phyloP scores from a whole-genome alignment of 1,140 invertebrate species.

The Drosophila repletoides region DNA sequence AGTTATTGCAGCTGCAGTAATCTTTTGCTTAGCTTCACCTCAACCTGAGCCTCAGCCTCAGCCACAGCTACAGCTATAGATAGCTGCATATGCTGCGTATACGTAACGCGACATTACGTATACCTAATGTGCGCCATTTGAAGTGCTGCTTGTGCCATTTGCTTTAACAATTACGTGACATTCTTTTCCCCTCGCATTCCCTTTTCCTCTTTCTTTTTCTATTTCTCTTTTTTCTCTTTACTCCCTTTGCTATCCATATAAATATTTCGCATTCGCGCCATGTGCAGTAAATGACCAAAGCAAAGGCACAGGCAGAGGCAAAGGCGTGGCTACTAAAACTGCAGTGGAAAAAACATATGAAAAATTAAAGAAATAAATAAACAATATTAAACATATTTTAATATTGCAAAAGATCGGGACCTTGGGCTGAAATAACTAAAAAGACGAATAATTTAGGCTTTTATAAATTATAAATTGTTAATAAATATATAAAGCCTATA shows the following conservation, averaged over 20 bases:
- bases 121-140: constrained; percentile 27
- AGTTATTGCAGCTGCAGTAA: constrained; percentile 33
- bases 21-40: constrained; percentile 35
- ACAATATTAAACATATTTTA: background rate
- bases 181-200: background rate
- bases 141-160: constrained; percentile 25
- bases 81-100: constrained; percentile 60
- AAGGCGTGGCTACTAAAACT: constrained; percentile 8
- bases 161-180: constrained; percentile 70
- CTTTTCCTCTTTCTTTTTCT: background rate
- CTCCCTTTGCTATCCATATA: constrained; percentile 1
- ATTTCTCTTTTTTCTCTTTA: background rate
- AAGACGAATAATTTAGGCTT: too few species aligned
- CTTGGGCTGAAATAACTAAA: too few species aligned
- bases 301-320: background rate
- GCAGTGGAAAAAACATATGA: background rate
- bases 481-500: too few species aligned
- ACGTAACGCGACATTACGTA: constrained; percentile 46
- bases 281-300: constrained; percentile 59
- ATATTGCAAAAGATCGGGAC: too few species aligned
- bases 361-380: background rate
- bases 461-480: too few species aligned
- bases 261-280: constrained; percentile 35
- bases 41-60: too few species aligned
- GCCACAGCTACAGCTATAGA: too few species aligned